Percentiles rank a stretch among this genome's conserved stretches.
These are phyloP conservation scores for Drosophila mimica DNA, from an alignment of 2,888 invertebrate genomes.

Conservation along the genomic window DNA sequence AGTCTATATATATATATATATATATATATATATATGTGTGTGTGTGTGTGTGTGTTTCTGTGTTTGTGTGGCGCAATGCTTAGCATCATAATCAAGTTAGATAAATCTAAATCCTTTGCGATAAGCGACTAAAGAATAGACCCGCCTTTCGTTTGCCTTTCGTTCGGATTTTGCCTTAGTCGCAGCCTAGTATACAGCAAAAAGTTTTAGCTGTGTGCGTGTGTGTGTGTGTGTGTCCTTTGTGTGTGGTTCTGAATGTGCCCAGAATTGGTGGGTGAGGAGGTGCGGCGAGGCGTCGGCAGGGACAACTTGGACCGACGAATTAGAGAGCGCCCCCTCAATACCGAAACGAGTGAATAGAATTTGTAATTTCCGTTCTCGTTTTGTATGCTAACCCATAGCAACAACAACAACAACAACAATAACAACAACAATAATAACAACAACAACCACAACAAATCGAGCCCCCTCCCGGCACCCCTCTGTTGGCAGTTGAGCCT, in stretches of 20 bases:
- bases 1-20: slow-evolving; percentile 11
- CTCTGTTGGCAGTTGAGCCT: slow-evolving; percentile 13
- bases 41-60: slow-evolving; percentile 16
- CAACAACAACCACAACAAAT: neutral
- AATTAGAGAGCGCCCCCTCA: slow-evolving; percentile 63
- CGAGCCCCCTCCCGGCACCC: neutral
- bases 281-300: neutral
- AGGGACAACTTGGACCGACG: slow-evolving; percentile 44
- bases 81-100: slow-evolving; percentile 78
- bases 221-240: slow-evolving; percentile 5
- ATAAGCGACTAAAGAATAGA: slow-evolving; percentile 73
- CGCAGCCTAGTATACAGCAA: slow-evolving; percentile 24
- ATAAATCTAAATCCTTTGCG: slow-evolving; percentile 80
- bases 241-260: neutral
- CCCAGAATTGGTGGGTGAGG: neutral
- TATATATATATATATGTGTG: slow-evolving; percentile 12
- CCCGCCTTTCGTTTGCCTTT: slow-evolving; percentile 31
- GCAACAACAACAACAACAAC: slow-evolving; percentile 26
- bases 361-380: slow-evolving; percentile 80
- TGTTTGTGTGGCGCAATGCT: slow-evolving; percentile 36
- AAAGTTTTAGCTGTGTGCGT: slow-evolving; percentile 29
- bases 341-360: slow-evolving; percentile 74
- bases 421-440: neutral
- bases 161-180: slow-evolving; percentile 18
- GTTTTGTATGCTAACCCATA: slow-evolving; percentile 71